Evolutionary conservation across 2,888 invertebrate genomes (phyloP), one percentile per base, ranked within the genome.

Genomic region (Cacoxenus indagator): DNA sequence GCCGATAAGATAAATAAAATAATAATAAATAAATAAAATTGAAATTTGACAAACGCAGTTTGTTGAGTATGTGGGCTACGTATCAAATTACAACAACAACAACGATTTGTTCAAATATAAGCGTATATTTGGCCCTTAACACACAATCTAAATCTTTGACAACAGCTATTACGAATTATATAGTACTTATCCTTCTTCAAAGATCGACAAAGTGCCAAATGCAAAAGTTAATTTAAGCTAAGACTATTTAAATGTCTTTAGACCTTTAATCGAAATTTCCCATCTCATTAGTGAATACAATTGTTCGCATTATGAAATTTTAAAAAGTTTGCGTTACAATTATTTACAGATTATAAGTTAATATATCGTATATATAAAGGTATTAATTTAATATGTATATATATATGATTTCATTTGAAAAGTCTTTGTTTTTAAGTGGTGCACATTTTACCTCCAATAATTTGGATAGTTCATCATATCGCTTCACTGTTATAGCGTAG

Each of bases 341-440:
- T 57, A 29, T 57, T 29, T 59, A 59, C 31, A 57, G 57, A 48
- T 48, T 48, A 48, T 51, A 51, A 22, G 22, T 57, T 29, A 17
- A 74, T 72, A 76, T 74, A 72, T 76, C 74, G 71, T 68, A 75
- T 72, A 73, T 75, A 75, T 69, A 71, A 73, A 73, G 70, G 68
- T 75, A 76, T 75, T n/a, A n/a, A n/a, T n/a, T n/a, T n/a, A n/a
- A 72, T 75, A 76, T 71, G 73, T 76, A 76, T 74, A 75, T 72
- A 72, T 73, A 69, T 76, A 74, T 76, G 74, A 72, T 76, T 76
- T 71, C 68, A 67, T 74, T 37, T 76, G 74, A 76, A 76, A 67
- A 76, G 75, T 76, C 75, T 76, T 76, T 69, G 64, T 75, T 76
- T 72, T 70, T 74, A 76, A 76, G 68, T 76, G 76, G 75, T 76